Evolutionary conservation across 2,113 vertebrate genomes (phyloP).

Genomic region (Strigops habroptila): DNA sequence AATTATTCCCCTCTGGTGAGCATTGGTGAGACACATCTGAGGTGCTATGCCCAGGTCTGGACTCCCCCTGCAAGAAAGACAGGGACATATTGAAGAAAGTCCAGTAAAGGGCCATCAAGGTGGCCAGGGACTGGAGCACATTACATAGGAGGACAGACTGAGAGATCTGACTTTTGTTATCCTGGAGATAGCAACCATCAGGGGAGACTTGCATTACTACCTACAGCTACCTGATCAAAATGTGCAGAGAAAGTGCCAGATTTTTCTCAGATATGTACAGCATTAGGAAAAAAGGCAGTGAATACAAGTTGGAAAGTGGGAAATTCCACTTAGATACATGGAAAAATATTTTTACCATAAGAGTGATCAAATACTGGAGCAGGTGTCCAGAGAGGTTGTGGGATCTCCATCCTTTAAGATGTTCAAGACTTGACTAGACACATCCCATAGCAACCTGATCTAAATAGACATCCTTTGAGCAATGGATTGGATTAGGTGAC

Average conservation of each 20-base stretch:
- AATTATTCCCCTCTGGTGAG: neutral
- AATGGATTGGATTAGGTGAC: neutral
- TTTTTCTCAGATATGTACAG: neutral
- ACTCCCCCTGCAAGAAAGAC: neutral
- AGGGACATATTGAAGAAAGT: neutral
- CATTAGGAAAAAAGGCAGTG: neutral
- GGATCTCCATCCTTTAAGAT: neutral
- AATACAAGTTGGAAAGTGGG: neutral
- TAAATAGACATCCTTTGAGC: neutral
- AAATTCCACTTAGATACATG: neutral
- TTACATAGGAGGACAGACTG: neutral
- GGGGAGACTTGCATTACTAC: neutral
- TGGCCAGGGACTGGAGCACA: neutral
- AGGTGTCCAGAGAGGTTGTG: neutral
- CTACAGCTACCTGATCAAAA: neutral
- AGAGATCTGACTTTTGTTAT: neutral
- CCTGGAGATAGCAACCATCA: neutral
- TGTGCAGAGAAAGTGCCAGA: neutral
- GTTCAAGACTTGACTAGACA: neutral
- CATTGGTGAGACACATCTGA: neutral
- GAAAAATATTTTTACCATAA: neutral
- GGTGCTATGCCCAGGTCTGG: neutral
- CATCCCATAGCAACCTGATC: neutral
- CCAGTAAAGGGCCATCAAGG: neutral
- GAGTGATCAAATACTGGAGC: neutral